Percentiles rank a stretch among this genome's conserved stretches.
Evolutionary conservation across 2,113 vertebrate genomes (phyloP).

Genomic region (Sapayoa aenigma): DNA sequence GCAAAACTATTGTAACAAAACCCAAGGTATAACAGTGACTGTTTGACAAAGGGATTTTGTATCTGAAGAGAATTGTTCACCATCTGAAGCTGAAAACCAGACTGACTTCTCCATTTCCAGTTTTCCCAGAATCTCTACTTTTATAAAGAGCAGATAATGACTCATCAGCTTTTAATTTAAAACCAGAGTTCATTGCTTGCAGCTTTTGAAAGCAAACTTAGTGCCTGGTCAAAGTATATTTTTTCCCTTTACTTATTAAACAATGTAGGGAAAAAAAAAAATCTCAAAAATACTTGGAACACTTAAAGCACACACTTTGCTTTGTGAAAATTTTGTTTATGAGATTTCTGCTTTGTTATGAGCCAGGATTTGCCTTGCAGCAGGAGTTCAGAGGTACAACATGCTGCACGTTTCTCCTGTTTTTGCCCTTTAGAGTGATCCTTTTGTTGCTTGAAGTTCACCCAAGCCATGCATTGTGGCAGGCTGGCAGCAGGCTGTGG

Average conservation of each 20-base stretch:
- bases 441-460: neutral
- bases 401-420: neutral
- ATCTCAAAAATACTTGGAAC: neutral
- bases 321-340: neutral
- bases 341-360: neutral
- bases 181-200: neutral
- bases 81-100: neutral
- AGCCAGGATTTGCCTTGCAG: neutral
- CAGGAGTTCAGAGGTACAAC: neutral
- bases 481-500: neutral
- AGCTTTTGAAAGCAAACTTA: neutral
- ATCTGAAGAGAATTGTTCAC: neutral
- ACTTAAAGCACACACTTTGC: neutral
- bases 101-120: neutral
- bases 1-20: constrained; percentile 10
- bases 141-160: neutral
- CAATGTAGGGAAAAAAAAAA: neutral
- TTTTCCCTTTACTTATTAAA: neutral
- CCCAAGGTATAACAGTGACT: neutral
- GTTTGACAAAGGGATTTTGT: neutral
- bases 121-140: neutral
- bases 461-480: neutral
- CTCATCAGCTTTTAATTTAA: neutral
- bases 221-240: neutral
- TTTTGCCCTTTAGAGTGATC: neutral